These are phyloP conservation scores for Ophion costatus DNA, from an alignment of 2,888 invertebrate species.

Conservation along the genomic window DNA sequence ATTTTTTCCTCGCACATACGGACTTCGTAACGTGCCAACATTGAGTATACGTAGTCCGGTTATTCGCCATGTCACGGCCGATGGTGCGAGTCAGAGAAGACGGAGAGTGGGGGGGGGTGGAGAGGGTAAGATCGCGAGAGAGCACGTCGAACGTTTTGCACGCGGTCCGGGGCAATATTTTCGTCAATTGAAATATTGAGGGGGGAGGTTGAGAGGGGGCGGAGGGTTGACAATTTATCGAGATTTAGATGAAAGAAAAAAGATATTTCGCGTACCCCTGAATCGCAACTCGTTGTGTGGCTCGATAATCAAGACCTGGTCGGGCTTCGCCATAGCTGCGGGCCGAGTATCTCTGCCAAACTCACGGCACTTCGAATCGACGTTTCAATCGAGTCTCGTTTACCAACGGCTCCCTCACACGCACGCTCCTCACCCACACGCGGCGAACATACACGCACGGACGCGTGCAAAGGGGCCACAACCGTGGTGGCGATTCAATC, in stretches of 20 bases:
- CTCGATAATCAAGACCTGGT: conserved; percentile 93
- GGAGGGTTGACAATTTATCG: background rate
- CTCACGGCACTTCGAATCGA: conserved; percentile 43
- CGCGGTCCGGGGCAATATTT: conserved; percentile 35
- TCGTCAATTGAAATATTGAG: background rate
- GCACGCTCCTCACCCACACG: conserved; percentile 24
- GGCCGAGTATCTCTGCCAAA: conserved; percentile 39
- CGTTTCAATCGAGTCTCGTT: conserved; percentile 54
- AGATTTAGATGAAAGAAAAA: background rate
- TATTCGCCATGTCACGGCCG: conserved; percentile 55
- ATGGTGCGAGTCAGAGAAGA: background rate
- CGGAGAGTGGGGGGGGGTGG: background rate
- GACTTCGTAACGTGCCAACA: conserved; percentile 23
- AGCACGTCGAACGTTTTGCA: conserved; percentile 45
- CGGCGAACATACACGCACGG: conserved; percentile 3
- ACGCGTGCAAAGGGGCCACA: conserved; percentile 26
- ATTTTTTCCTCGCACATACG: background rate
- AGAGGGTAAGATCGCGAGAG: background rate
- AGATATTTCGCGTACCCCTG: conserved; percentile 88
- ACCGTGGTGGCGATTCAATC: conserved; percentile 46
- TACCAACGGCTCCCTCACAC: conserved; percentile 43
- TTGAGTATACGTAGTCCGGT: conserved; percentile 37
- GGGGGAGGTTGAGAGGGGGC: background rate
- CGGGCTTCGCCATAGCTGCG: conserved; percentile 87
- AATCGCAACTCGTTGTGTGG: conserved; percentile 95